Evolutionary conservation across 2,797 vertebrate genomes (phyloP), one percentile per base, ranked within the genome.

Genomic region (Fistularia tabacaria): DNA sequence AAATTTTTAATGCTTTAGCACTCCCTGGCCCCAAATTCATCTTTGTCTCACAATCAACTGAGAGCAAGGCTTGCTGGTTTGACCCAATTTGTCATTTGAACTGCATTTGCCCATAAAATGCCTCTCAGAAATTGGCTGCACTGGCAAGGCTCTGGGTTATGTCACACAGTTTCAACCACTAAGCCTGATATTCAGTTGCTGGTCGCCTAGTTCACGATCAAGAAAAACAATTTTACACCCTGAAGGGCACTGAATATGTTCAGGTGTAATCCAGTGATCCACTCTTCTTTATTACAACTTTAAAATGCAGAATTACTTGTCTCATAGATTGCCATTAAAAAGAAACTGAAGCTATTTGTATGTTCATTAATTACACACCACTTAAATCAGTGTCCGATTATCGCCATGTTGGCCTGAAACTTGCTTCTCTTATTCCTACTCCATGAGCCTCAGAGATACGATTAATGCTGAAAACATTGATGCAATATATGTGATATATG

Each of bases 341-440:
- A 65, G n/a, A 81, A 87, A 86, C 59, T 13, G 57, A 66, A 84
- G 80, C 83, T 89, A 88, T 89, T 89, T 86, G 81, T 86, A 73
- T 82, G 76, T 82, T 84, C 84, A 88, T 90, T 89, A 88, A 89
- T 89, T 88, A 81, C 80, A 86, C 66, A 79, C 81, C 80, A 81
- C 88, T 88, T 81, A 87, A 84, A 86, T 78, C 66, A 80, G 81
- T 59, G 79, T 88, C 84, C 85, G 71, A 80, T 77, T 79, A 52
- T 49, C 10, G 50, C 9, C 8, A n/a, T n/a, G n/a, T 15, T 42
- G 4, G 3, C 38, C 38, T 42, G 10, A 43, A 43, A 40, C 6
- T 25, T 6, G 39, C 10, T 12, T 12, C 9, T n/a, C 6, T 49
- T 37, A 11, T 12, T 49, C 36, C 48, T 4, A 8, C 25, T 38